These are phyloP conservation scores for Apodemia mormo DNA, from an alignment of 2,888 invertebrate genomes.

Conservation along the genomic window DNA sequence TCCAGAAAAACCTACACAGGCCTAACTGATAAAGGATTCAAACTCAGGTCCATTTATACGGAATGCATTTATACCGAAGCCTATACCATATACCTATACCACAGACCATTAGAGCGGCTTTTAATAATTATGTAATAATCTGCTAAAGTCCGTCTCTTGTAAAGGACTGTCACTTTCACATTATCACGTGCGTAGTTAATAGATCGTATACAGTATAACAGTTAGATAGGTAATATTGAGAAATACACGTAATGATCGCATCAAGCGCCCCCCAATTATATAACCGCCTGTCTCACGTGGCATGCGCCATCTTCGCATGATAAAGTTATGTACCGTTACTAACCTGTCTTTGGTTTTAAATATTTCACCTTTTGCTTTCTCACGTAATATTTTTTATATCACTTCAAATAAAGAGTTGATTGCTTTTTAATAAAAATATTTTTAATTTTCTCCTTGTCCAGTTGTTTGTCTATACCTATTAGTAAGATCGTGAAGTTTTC, in stretches of 20 bases:
- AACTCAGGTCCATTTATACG: too few relatives aligned
- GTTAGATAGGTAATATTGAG: constrained; percentile 7
- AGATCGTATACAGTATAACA: constrained; percentile 25
- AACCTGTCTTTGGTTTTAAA: background rate
- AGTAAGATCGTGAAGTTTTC: too few relatives aligned
- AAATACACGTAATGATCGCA: constrained; percentile 21
- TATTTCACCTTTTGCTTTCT: background rate
- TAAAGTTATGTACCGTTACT: background rate
- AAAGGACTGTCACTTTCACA: constrained; percentile 40
- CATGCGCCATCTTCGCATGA: background rate
- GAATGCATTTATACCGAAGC: too few relatives aligned
- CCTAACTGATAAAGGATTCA: too few relatives aligned
- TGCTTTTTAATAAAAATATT: too few relatives aligned
- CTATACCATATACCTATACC: too few relatives aligned
- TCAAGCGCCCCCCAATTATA: constrained; percentile 12
- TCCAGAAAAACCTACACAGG: too few relatives aligned
- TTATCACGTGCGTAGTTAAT: constrained; percentile 34
- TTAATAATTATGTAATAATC: constrained; percentile 5
- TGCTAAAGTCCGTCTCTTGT: background rate
- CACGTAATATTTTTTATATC: background rate
- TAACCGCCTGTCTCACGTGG: background rate
- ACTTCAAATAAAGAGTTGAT: background rate
- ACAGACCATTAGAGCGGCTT: background rate
- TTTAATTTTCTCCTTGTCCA: too few relatives aligned
- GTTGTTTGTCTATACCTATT: too few relatives aligned